phyloP scores from a whole-genome alignment of 2,797 vertebrate genomes.

The Bucorvus abyssinicus region DNA sequence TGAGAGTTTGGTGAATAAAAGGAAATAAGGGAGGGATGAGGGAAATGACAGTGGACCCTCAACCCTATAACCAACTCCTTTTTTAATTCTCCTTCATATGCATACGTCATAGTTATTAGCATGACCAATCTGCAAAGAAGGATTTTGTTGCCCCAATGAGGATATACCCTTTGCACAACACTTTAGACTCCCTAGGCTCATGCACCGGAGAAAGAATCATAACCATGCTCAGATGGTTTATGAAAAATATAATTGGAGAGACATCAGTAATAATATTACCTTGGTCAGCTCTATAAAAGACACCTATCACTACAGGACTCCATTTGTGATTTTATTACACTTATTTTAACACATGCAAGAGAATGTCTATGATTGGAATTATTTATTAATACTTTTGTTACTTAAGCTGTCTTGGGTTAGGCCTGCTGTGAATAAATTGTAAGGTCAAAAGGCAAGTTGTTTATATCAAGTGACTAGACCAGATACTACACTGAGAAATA shows the following conservation, averaged over 20 bases:
- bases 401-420: constrained; percentile 30
- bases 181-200: not conserved
- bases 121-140: not conserved
- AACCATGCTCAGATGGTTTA: not conserved
- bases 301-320: not conserved
- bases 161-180: not conserved
- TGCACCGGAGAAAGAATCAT: not conserved
- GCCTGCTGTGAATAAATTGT: constrained; percentile 28
- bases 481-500: constrained; percentile 34
- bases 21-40: constrained; percentile 20
- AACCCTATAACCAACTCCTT: not conserved
- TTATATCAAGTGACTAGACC: constrained; percentile 16
- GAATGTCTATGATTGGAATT: constrained; percentile 6
- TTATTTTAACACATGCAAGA: not conserved
- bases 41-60: constrained; percentile 15
- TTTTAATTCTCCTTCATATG: not conserved
- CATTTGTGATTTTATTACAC: not conserved
- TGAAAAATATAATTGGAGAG: not conserved
- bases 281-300: not conserved
- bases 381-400: constrained; percentile 56
- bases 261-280: not conserved
- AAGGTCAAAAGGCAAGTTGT: constrained; percentile 50
- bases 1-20: constrained; percentile 41
- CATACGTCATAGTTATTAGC: not conserved
- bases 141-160: not conserved